These are phyloP conservation scores for Matsumyia berberina DNA, from an alignment of 2,888 invertebrate species.

Conservation along the genomic window DNA sequence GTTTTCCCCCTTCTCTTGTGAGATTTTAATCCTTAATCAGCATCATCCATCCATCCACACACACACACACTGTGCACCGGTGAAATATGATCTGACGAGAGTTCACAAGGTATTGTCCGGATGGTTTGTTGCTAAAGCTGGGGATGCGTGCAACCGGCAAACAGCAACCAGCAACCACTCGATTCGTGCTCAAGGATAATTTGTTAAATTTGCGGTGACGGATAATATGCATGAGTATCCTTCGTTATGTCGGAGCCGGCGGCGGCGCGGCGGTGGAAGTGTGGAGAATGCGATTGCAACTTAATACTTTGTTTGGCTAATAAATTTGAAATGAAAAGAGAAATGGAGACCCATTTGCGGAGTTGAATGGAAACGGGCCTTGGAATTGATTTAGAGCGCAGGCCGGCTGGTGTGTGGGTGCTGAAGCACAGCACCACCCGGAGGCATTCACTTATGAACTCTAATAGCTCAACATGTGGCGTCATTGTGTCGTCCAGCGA, in stretches of 20 bases:
- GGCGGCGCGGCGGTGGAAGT: conserved; percentile 31
- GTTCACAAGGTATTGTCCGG: conserved; percentile 52
- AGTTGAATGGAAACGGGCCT: conserved; percentile 40
- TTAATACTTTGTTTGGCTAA: conserved; percentile 75
- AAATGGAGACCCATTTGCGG: conserved; percentile 42
- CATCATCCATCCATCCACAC: conserved; percentile 60
- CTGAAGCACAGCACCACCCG: conserved; percentile 39
- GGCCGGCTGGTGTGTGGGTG: conserved; percentile 54
- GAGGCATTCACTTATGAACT: conserved; percentile 66
- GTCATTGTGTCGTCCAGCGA: conserved; percentile 62
- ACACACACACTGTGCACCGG: conserved; percentile 38
- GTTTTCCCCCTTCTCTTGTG: conserved; percentile 17
- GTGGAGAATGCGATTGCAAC: conserved; percentile 69
- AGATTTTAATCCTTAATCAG: conserved; percentile 73
- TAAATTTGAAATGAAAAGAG: conserved; percentile 65
- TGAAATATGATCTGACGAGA: conserved; percentile 76
- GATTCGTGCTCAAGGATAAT: conserved; percentile 77
- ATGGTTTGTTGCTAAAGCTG: conserved; percentile 22
- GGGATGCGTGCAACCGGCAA: conserved; percentile 59
- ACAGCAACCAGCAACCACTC: conserved; percentile 34
- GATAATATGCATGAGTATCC: conserved; percentile 70
- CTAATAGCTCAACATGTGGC: conserved; percentile 74
- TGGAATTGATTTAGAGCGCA: conserved; percentile 64
- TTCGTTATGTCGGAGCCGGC: conserved; percentile 34
- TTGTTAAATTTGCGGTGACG: conserved; percentile 77